phyloP scores from a whole-genome alignment of 2,113 vertebrate genomes.

The Psilopsiagon aurifrons region DNA sequence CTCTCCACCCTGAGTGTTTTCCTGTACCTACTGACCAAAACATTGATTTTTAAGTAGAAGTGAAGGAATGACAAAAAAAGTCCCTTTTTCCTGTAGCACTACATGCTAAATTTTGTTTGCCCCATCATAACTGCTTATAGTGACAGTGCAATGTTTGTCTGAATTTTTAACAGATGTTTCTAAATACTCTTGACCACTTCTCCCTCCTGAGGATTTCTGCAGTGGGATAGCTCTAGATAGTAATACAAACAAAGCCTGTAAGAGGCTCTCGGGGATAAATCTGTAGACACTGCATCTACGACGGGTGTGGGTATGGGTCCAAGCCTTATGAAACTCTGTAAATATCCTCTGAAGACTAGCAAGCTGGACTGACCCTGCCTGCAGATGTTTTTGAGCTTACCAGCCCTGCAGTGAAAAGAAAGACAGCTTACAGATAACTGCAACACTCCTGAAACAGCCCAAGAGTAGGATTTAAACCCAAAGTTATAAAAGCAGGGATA shows the following conservation, averaged over 20 bases:
- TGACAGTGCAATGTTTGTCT: conserved; percentile 54
- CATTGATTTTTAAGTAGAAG: background rate
- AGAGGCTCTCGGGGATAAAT: conserved; percentile 54
- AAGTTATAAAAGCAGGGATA: background rate
- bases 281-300: conserved; percentile 53
- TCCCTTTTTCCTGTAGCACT: background rate
- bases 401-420: conserved; percentile 5
- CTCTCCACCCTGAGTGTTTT: background rate
- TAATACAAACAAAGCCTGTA: conserved; percentile 56
- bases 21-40: background rate
- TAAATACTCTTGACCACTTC: conserved; percentile 59
- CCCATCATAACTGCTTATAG: conserved; percentile 29
- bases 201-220: conserved; percentile 65
- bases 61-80: background rate
- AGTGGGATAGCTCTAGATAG: conserved; percentile 65
- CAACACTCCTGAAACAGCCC: background rate
- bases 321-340: conserved; percentile 68
- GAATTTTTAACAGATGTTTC: conserved; percentile 71
- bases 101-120: background rate
- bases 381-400: conserved; percentile 69
- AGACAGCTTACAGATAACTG: conserved; percentile 27
- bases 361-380: conserved; percentile 58
- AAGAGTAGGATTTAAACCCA: background rate
- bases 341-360: conserved; percentile 62
- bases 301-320: conserved; percentile 67